phyloP scores from a whole-genome alignment of 2,888 invertebrate species.

The Dexiosoma caninum region DNA sequence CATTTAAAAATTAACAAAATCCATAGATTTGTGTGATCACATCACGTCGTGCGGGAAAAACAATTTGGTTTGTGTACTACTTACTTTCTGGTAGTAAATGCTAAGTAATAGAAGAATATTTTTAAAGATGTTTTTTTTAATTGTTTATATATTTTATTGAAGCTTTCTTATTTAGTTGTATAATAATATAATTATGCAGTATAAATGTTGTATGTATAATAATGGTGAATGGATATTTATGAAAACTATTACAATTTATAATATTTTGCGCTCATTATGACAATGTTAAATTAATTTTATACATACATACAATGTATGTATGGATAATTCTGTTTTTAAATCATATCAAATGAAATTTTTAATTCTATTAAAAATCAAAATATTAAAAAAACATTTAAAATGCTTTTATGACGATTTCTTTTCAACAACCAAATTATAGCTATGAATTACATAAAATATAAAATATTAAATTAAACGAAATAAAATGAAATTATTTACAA shows the following conservation, averaged over 20 bases:
- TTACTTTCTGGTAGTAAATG: too few relatives aligned
- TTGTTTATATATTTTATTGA: conserved; percentile 49
- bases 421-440: conserved; percentile 37
- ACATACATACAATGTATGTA: too few relatives aligned
- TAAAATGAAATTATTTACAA: conserved; percentile 50
- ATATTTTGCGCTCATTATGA: conserved; percentile 16
- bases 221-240: conserved; percentile 3
- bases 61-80: too few relatives aligned
- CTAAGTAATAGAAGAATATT: not conserved
- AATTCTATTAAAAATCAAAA: conserved; percentile 5
- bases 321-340: conserved; percentile 22
- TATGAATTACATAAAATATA: conserved; percentile 10
- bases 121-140: not conserved
- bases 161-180: conserved; percentile 42
- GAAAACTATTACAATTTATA: conserved; percentile 13
- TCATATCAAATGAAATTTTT: conserved; percentile 22
- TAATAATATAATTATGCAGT: conserved; percentile 24
- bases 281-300: not conserved
- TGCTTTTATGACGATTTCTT: conserved; percentile 36
- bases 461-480: conserved; percentile 17
- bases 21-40: too few relatives aligned
- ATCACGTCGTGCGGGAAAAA: too few relatives aligned
- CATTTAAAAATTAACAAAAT: too few relatives aligned
- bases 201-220: conserved; percentile 27
- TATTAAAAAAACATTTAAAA: conserved; percentile 51